A percentile compares a stretch with the other conserved stretches of the same genome.
Conservation (phyloP, 2,113 vertebrate species). For the Cichladusa arquata region DNA sequence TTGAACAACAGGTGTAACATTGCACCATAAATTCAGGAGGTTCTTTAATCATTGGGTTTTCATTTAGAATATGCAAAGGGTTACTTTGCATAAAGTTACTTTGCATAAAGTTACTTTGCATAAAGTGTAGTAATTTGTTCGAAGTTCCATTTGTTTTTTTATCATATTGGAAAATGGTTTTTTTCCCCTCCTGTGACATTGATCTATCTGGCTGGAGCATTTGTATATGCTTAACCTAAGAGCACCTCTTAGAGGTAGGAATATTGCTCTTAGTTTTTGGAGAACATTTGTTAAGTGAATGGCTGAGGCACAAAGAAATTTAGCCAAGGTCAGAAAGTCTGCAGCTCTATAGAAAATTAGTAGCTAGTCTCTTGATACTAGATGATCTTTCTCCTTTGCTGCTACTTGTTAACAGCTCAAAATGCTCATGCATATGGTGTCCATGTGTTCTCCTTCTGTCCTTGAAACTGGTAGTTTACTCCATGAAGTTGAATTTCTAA, state of each 20-base stretch:
- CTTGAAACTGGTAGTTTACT: not conserved
- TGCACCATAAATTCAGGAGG: not conserved
- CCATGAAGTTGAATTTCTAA: not conserved
- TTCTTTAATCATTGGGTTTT: not conserved
- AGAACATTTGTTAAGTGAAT: not conserved
- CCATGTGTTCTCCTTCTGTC: not conserved
- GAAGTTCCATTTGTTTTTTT: not conserved
- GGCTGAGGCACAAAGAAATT: not conserved
- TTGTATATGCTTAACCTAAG: not conserved
- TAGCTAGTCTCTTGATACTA: not conserved
- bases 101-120: not conserved
- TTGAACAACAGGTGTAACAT: not conserved
- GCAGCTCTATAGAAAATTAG: not conserved
- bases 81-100: not conserved
- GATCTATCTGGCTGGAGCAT: not conserved
- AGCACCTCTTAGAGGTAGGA: not conserved
- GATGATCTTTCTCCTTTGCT: constrained; percentile 17
- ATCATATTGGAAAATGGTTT: not conserved
- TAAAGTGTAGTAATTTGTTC: not conserved
- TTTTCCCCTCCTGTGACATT: not conserved
- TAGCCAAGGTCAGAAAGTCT: not conserved
- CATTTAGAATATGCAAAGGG: not conserved
- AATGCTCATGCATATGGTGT: not conserved
- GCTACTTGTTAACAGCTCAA: constrained; percentile 23
- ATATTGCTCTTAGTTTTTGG: not conserved